Conservation (phyloP, 2,888 invertebrate species). For the Iselma pallidipennis region DNA sequence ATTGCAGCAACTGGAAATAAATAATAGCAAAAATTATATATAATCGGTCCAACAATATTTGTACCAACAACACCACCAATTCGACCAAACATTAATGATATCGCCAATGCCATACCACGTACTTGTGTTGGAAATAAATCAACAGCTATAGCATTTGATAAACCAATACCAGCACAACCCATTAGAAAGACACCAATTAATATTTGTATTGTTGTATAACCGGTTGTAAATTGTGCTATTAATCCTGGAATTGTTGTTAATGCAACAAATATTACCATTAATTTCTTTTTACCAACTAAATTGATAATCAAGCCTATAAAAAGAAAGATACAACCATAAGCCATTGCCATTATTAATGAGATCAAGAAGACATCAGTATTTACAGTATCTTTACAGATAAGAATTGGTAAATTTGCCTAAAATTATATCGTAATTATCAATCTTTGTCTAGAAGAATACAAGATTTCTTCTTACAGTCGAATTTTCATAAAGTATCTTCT, state of each 20-base stretch:
- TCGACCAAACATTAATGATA: conserved; percentile 60
- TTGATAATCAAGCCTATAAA: conserved; percentile 54
- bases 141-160: conserved; percentile 51
- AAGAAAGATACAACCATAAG: conserved; percentile 46
- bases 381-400: conserved; percentile 46
- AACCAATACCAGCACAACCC: conserved; percentile 47
- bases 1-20: conserved; percentile 52
- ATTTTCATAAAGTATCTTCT: conserved; percentile 8
- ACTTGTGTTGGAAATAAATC: conserved; percentile 54
- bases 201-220: conserved; percentile 38
- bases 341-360: conserved; percentile 45
- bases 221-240: conserved; percentile 43
- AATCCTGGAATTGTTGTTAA: conserved; percentile 47
- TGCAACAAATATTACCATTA: conserved; percentile 41
- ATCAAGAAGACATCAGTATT: conserved; percentile 49
- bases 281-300: conserved; percentile 60
- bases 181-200: conserved; percentile 49
- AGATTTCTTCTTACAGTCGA: too few species aligned
- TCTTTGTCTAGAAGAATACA: too few species aligned
- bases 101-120: conserved; percentile 60
- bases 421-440: conserved; percentile 7
- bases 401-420: conserved; percentile 2
- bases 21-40: conserved; percentile 56
- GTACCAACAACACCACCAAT: conserved; percentile 58
- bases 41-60: conserved; percentile 54